Evolutionary conservation across 2,888 invertebrate species (phyloP).

Genomic region (Apantesis nais): DNA sequence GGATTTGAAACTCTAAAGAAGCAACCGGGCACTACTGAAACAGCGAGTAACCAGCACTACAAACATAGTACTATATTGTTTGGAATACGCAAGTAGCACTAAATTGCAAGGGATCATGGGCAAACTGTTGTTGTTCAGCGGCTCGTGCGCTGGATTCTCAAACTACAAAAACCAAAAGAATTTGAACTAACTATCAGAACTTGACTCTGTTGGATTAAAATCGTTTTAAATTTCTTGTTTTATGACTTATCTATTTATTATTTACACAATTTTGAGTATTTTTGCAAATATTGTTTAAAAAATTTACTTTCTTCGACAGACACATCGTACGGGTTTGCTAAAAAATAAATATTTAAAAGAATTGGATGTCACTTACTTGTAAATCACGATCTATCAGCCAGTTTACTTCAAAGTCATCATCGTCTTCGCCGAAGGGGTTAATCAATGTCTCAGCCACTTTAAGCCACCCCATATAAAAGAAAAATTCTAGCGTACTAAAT

Average conservation of each 20-base stretch:
- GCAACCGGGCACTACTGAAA: background rate
- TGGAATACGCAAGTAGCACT: background rate
- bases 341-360: background rate
- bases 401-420: slow-evolving; percentile 96
- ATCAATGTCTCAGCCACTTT: slow-evolving; percentile 96
- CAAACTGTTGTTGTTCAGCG: background rate
- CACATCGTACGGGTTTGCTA: background rate
- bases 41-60: background rate
- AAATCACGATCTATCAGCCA: slow-evolving; percentile 97
- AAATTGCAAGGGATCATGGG: background rate
- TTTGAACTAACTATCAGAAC: background rate
- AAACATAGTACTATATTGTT: background rate
- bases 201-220: background rate
- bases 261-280: background rate
- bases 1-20: background rate
- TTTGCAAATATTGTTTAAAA: background rate
- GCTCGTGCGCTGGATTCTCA: background rate
- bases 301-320: too few relatives aligned
- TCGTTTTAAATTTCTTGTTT: background rate
- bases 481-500: slow-evolving; percentile 95
- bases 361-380: slow-evolving; percentile 84
- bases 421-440: slow-evolving; percentile 96
- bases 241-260: background rate
- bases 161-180: background rate
- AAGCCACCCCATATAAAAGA: slow-evolving; percentile 95